These are phyloP conservation scores for Conger conger DNA, from an alignment of 2,113 vertebrate species.

Conservation along the genomic window DNA sequence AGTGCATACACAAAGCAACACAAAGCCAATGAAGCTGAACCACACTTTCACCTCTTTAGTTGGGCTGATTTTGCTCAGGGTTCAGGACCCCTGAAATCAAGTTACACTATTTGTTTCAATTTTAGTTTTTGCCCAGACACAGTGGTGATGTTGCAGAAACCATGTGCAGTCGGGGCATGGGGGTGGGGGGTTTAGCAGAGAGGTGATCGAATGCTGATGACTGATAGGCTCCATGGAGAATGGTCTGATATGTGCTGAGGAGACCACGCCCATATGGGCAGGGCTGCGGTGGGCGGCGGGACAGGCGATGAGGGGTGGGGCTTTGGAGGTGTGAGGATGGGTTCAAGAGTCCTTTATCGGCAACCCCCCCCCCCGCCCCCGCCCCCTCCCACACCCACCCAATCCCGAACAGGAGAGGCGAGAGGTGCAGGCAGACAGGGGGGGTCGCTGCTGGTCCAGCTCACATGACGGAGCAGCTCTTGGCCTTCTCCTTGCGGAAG, in stretches of 20 bases:
- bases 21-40: conserved; percentile 4
- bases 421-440: conserved; percentile 15
- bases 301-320: background rate
- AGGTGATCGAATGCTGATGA: background rate
- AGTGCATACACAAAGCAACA: background rate
- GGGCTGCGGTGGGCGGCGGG: background rate
- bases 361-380: background rate
- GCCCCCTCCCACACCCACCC: background rate
- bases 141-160: conserved; percentile 9
- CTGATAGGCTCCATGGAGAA: background rate
- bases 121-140: background rate
- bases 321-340: background rate
- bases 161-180: background rate
- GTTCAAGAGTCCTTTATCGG: conserved; percentile 7
- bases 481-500: conserved; percentile 90
- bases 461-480: conserved; percentile 94
- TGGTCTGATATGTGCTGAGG: conserved; percentile 13
- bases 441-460: conserved; percentile 41
- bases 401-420: background rate
- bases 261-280: background rate
- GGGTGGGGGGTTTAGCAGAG: background rate
- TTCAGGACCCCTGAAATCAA: background rate
- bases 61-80: background rate
- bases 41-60: background rate
- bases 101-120: background rate